A percentile compares a stretch with the other conserved stretches of the same genome.
Evolutionary conservation across 2,113 vertebrate species (phyloP).

Genomic region (Sclerurus mexicanus): DNA sequence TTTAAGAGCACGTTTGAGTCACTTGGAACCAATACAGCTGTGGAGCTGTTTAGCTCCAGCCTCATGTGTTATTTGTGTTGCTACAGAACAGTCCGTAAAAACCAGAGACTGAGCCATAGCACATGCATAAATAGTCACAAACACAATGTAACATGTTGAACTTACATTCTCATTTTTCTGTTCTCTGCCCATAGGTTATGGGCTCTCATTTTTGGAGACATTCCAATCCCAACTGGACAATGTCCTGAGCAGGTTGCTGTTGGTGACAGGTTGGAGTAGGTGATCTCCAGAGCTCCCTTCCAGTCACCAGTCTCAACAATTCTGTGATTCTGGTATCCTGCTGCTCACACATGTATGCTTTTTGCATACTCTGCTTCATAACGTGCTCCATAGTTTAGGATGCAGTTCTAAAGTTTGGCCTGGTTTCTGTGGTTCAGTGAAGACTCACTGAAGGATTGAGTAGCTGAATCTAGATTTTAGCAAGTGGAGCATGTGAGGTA

Average conservation of each 20-base stretch:
- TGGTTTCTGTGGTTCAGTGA: not conserved
- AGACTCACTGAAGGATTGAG: not conserved
- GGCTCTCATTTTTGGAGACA: not conserved
- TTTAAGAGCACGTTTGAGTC: slow-evolving; percentile 6
- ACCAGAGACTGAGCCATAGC: not conserved
- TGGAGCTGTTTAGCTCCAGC: not conserved
- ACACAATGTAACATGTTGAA: not conserved
- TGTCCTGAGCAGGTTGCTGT: not conserved
- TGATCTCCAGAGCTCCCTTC: not conserved
- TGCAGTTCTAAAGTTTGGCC: not conserved
- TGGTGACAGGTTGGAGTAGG: not conserved
- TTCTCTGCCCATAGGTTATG: not conserved
- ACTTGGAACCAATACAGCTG: not conserved
- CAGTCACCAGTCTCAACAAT: not conserved
- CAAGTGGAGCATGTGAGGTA: not conserved
- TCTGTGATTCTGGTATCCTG: not conserved
- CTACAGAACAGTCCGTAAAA: not conserved
- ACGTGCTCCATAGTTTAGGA: not conserved
- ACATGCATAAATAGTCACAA: not conserved
- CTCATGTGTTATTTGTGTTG: not conserved
- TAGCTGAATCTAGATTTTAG: not conserved
- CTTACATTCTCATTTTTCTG: not conserved
- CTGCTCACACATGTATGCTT: not conserved
- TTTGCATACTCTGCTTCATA: not conserved
- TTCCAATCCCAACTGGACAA: not conserved